Evolutionary conservation across 2,797 vertebrate genomes (phyloP).

Genomic region (Hemitrygon akajei): DNA sequence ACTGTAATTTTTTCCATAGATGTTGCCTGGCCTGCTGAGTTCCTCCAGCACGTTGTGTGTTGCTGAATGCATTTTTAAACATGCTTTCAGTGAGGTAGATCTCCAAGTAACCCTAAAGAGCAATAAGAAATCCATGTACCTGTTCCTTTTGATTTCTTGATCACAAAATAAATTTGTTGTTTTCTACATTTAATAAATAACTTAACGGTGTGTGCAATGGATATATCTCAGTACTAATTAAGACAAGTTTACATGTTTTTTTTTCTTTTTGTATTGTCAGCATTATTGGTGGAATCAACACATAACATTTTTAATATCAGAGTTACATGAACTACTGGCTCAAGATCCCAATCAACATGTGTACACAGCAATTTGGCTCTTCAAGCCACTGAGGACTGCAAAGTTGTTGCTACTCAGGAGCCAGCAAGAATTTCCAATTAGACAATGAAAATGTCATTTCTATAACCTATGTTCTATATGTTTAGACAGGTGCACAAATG

Average conservation of each 20-base stretch:
- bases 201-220: neutral
- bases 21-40: too few species aligned
- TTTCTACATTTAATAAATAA: neutral
- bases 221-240: too few species aligned
- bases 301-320: neutral
- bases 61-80: too few species aligned
- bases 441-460: neutral
- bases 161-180: too few species aligned
- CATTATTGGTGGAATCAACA: neutral
- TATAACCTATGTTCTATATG: too few species aligned
- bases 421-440: neutral
- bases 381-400: neutral
- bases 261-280: neutral
- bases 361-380: neutral
- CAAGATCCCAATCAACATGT: neutral
- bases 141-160: too few species aligned
- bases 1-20: too few species aligned
- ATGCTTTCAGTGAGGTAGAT: too few species aligned
- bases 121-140: too few species aligned
- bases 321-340: neutral
- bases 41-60: too few species aligned
- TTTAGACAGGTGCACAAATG: too few species aligned
- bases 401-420: neutral
- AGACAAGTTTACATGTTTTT: neutral
- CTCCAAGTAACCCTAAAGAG: too few species aligned